Evolutionary conservation across 2,888 invertebrate genomes (phyloP).

Genomic region (Protonemura montana): DNA sequence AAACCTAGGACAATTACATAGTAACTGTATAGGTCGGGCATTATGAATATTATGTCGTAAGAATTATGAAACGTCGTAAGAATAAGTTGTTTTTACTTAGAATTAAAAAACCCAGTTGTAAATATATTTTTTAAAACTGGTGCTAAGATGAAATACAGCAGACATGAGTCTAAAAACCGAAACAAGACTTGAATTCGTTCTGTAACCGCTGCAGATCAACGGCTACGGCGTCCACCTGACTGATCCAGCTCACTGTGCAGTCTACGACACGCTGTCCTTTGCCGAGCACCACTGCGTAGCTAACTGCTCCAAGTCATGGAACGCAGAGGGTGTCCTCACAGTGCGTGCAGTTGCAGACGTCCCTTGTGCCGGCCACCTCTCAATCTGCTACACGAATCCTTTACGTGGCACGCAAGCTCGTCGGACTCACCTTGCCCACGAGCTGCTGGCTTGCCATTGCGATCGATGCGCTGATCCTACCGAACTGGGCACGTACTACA

Average conservation of each 20-base stretch:
- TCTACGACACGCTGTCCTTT: constrained; percentile 77
- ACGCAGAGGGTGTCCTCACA: constrained; percentile 57
- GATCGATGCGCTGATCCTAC: constrained; percentile 75
- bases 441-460: constrained; percentile 78
- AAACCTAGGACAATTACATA: too few species aligned
- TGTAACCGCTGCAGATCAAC: constrained; percentile 66
- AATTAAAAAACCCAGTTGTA: too few species aligned
- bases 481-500: constrained; percentile 76
- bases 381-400: constrained; percentile 87
- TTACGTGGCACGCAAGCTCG: constrained; percentile 86
- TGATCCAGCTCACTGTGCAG: constrained; percentile 74
- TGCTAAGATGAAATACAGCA: too few species aligned
- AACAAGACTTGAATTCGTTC: background rate
- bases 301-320: constrained; percentile 83
- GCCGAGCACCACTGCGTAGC: constrained; percentile 81
- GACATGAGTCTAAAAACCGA: too few species aligned
- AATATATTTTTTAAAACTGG: too few species aligned
- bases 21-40: too few species aligned
- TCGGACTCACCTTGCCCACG: constrained; percentile 77
- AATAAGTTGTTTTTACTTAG: too few species aligned
- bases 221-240: constrained; percentile 80
- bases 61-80: too few species aligned
- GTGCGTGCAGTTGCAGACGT: constrained; percentile 66
- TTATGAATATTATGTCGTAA: too few species aligned
- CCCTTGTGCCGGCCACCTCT: constrained; percentile 72